These are phyloP conservation scores for Lepidurus apus DNA, from an alignment of 1,140 invertebrate species.

Conservation along the genomic window DNA sequence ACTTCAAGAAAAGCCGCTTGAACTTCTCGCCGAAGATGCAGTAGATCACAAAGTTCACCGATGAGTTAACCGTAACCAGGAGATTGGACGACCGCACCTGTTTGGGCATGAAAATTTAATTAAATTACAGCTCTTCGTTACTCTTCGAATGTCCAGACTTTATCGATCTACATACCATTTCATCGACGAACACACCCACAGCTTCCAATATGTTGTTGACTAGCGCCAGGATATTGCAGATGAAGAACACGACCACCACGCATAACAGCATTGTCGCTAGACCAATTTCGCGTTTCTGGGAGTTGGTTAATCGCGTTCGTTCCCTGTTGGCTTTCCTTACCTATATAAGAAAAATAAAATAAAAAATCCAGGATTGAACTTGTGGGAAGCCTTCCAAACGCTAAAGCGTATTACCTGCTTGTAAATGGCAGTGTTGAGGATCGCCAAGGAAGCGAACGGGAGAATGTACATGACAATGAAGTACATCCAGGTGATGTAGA, in stretches of 20 bases:
- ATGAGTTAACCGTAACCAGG: constrained; percentile 92
- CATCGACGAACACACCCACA: constrained; percentile 47
- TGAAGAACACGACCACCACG: constrained; percentile 88
- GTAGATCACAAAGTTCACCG: constrained; percentile 95
- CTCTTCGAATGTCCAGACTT: constrained; percentile 33
- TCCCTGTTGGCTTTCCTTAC: constrained; percentile 76
- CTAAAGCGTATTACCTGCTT: constrained; percentile 51
- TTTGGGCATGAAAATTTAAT: constrained; percentile 34
- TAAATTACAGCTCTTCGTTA: constrained; percentile 38
- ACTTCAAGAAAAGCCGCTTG: constrained; percentile 76
- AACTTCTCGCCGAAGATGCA: constrained; percentile 96
- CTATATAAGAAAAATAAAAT: constrained; percentile 47
- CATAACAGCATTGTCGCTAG: constrained; percentile 88
- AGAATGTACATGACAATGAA: constrained; percentile 86
- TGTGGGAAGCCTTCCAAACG: not conserved
- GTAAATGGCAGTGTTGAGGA: constrained; percentile 86
- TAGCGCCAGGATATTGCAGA: constrained; percentile 87
- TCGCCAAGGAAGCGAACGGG: constrained; percentile 74
- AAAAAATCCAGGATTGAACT: not conserved
- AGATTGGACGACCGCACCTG: constrained; percentile 60
- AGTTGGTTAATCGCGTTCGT: constrained; percentile 67
- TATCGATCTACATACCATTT: constrained; percentile 32
- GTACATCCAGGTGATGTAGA: constrained; percentile 91
- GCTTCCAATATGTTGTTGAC: constrained; percentile 82
- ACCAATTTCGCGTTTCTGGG: constrained; percentile 79